Conservation (phyloP, 2,797 vertebrate genomes). For the Trachops cirrhosus region DNA sequence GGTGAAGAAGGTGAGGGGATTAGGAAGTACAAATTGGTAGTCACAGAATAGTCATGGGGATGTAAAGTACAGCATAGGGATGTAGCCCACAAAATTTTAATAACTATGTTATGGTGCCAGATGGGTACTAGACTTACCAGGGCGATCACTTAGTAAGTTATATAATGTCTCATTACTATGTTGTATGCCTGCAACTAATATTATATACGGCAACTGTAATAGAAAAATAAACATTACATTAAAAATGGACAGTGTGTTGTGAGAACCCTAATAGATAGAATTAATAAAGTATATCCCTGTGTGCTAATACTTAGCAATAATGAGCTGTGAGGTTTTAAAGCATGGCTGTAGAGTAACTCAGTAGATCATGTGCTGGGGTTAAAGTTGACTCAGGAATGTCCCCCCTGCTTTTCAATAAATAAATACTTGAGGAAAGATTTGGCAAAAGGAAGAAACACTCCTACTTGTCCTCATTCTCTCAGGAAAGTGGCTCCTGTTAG, state of each 20-base stretch:
- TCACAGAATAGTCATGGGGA: not conserved
- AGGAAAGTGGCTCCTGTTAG: slow-evolving; percentile 81
- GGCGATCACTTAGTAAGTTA: not conserved
- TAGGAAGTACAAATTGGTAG: not conserved
- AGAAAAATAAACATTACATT: not conserved
- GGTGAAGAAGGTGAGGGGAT: not conserved
- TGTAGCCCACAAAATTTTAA: not conserved
- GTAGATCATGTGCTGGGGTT: slow-evolving; percentile 75
- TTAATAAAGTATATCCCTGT: slow-evolving; percentile 63
- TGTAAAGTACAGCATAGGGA: not conserved
- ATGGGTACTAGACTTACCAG: not conserved
- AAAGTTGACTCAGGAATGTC: slow-evolving; percentile 79
- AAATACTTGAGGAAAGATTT: slow-evolving; percentile 81
- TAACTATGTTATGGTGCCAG: not conserved
- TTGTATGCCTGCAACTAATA: not conserved
- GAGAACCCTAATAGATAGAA: slow-evolving; percentile 70
- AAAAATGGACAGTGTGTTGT: slow-evolving; percentile 56
- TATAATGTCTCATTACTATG: not conserved
- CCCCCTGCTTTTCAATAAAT: slow-evolving; percentile 81
- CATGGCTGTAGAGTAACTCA: slow-evolving; percentile 72
- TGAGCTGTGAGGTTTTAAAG: slow-evolving; percentile 73
- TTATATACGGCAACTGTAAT: not conserved
- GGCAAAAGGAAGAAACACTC: slow-evolving; percentile 71
- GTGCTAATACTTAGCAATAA: slow-evolving; percentile 75
- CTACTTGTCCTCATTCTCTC: slow-evolving; percentile 69